A percentile compares a stretch with the other conserved stretches of the same genome.
Evolutionary conservation across 2,888 invertebrate species (phyloP).

Genomic region (Eledona agricola): DNA sequence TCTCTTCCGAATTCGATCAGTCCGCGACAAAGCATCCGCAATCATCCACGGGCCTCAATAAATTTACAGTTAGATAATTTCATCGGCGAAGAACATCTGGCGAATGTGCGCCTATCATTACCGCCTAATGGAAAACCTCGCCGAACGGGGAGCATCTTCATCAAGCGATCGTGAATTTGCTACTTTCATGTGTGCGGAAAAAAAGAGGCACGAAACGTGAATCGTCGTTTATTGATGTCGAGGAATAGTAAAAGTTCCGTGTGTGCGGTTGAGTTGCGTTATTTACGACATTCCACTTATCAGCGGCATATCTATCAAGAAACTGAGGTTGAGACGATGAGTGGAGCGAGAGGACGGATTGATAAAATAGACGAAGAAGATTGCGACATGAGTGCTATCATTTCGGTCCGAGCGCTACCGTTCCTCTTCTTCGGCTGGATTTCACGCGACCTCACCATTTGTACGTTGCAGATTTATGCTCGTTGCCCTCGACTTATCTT

Average conservation of each 20-base stretch:
- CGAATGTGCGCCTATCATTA: slow-evolving; percentile 34
- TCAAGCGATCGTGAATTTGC: slow-evolving; percentile 23
- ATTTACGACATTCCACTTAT: slow-evolving; percentile 36
- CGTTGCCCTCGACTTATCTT: too few relatives aligned
- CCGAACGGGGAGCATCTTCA: slow-evolving; percentile 21
- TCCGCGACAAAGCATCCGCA: slow-evolving; percentile 15
- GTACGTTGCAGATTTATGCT: too few relatives aligned
- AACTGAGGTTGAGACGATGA: slow-evolving; percentile 31
- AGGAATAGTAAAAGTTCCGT: slow-evolving; percentile 32
- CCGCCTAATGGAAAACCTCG: slow-evolving; percentile 31
- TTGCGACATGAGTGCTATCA: slow-evolving; percentile 30
- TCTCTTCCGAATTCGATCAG: slow-evolving; percentile 2
- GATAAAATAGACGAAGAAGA: slow-evolving; percentile 31
- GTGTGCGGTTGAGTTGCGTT: slow-evolving; percentile 29
- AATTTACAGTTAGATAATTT: slow-evolving; percentile 46
- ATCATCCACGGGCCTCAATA: slow-evolving; percentile 38
- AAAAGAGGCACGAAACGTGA: slow-evolving; percentile 17
- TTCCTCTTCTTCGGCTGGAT: too few relatives aligned
- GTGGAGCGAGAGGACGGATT: slow-evolving; percentile 37
- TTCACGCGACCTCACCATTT: too few relatives aligned
- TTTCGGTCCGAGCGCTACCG: slow-evolving; percentile 12
- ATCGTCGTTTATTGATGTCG: slow-evolving; percentile 23
- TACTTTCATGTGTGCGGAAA: slow-evolving; percentile 18
- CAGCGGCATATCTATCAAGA: slow-evolving; percentile 35
- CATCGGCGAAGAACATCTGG: slow-evolving; percentile 36